Percentiles rank a stretch among this genome's conserved stretches.
Conservation (phyloP, 2,888 invertebrate species). For the Plebejus melissa region DNA sequence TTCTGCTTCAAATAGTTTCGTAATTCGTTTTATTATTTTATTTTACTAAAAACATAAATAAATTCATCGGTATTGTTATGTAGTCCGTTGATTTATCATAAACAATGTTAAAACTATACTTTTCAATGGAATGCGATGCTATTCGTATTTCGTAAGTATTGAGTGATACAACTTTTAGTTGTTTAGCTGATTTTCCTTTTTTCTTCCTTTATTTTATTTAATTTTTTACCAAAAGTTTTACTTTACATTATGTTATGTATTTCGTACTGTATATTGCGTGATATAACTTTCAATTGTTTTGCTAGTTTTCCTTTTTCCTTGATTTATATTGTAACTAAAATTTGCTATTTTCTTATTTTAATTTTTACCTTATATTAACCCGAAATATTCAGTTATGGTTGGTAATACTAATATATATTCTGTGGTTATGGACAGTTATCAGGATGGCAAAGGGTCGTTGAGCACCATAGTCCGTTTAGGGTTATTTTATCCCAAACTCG, state of each 20-base stretch:
- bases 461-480: conserved; percentile 28
- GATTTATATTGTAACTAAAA: not conserved
- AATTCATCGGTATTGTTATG: too few species aligned
- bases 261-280: too few species aligned
- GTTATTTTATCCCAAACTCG: not conserved
- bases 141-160: not conserved
- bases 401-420: too few species aligned
- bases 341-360: not conserved
- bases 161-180: not conserved
- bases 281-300: not conserved
- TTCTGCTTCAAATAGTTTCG: not conserved
- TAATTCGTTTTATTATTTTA: not conserved
- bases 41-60: not conserved
- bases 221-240: not conserved
- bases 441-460: conserved; percentile 45
- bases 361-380: not conserved
- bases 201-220: not conserved
- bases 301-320: not conserved
- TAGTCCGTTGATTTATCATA: too few species aligned
- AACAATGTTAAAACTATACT: too few species aligned
- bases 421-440: not conserved
- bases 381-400: not conserved
- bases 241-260: too few species aligned
- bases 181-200: not conserved
- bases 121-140: too few species aligned